These are phyloP conservation scores for Psilopsiagon aymara DNA, from an alignment of 2,113 vertebrate genomes.

Conservation along the genomic window DNA sequence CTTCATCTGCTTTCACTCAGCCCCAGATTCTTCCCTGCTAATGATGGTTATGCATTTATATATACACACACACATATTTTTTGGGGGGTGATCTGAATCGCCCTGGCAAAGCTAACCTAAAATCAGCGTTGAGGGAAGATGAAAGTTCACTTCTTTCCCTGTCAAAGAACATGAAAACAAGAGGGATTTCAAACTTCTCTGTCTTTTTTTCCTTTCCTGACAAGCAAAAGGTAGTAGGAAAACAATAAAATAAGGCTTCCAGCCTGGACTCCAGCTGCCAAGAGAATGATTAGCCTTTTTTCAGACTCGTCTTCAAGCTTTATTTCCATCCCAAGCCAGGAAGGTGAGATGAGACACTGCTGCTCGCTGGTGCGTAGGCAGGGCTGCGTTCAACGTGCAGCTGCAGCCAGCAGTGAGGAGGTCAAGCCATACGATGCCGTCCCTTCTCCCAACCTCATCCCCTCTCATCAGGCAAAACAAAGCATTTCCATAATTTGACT, in stretches of 20 bases:
- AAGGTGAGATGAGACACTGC: neutral
- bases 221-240: neutral
- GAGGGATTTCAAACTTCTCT: neutral
- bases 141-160: neutral
- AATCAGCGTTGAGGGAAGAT: neutral
- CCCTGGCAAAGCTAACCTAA: neutral
- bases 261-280: neutral
- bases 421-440: neutral
- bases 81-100: neutral
- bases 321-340: neutral
- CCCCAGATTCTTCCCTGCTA: neutral
- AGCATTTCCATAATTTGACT: neutral
- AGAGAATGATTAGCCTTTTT: slow-evolving; percentile 13
- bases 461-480: neutral
- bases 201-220: neutral
- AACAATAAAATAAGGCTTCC: slow-evolving; percentile 8
- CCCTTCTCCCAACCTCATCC: neutral
- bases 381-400: neutral
- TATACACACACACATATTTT: neutral
- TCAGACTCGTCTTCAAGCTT: neutral
- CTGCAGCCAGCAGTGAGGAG: neutral
- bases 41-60: neutral
- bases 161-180: neutral
- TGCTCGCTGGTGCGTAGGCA: neutral
- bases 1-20: neutral